Percentiles rank a stretch among this genome's conserved stretches.
phyloP scores from a whole-genome alignment of 2,797 vertebrate genomes.

The Anguilla pacifica region DNA sequence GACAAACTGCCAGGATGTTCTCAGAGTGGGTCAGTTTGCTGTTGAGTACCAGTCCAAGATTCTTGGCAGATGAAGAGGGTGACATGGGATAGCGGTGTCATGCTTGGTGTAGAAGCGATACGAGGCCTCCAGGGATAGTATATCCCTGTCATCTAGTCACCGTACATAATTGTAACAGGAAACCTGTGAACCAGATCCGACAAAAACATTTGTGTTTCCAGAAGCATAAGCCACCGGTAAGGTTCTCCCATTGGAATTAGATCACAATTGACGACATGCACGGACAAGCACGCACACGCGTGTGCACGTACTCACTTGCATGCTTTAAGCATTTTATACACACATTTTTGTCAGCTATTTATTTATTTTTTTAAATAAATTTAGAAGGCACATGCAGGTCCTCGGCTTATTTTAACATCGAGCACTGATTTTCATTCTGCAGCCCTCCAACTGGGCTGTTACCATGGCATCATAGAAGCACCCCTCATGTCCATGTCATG shows the following conservation, averaged over 20 bases:
- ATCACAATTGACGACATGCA: not conserved
- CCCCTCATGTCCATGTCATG: no score
- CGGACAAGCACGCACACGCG: not conserved
- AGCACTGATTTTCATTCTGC: no score
- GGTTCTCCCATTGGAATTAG: not conserved
- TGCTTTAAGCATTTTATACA: not conserved
- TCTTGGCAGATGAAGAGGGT: no score
- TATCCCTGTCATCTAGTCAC: not conserved
- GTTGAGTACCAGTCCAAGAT: no score
- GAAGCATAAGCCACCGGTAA: not conserved
- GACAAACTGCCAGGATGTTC: no score
- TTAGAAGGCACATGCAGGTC: no score
- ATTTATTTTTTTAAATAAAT: not conserved
- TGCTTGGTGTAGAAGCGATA: not conserved
- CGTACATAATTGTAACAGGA: not conserved
- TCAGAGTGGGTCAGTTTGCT: no score
- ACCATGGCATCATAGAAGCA: no score
- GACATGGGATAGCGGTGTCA: no score
- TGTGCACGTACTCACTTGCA: no score
- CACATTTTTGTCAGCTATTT: not conserved
- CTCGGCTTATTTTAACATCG: no score
- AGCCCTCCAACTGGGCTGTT: no score
- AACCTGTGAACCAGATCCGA: not conserved
- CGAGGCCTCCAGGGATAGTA: not conserved
- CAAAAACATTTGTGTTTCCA: not conserved